These are phyloP conservation scores for fruit fly (Drosophila melanogaster) DNA, from an alignment of 1,140 invertebrate species.

Conservation along the genomic window Release_6_plus_ISO1_MT NC_004354.4:8489001-8489500, in stretches of 20 bases:
- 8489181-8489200: not conserved
- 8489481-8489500: slow-evolving; percentile 1
- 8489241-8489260: not conserved
- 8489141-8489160: slow-evolving; percentile 13
- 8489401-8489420: slow-evolving; percentile 17
- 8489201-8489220: not conserved
- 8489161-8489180: slow-evolving; percentile 7
- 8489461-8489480: slow-evolving; percentile 12
- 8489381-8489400: slow-evolving; percentile 1
- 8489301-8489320: no score
- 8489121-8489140: no score
- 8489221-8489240: not conserved
- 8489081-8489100: not conserved
- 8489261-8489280: no score
- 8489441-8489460: not conserved
- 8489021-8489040: not conserved
- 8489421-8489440: not conserved
- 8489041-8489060: no score
- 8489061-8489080: no score
- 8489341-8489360: slow-evolving; percentile 11
- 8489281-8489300: no score
- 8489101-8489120: not conserved
- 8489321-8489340: not conserved
- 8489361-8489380: slow-evolving; percentile 11
- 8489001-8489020: no score